These are phyloP conservation scores for Hyposmocoma kahamanoa DNA, from an alignment of 1,140 invertebrate genomes.

Conservation along the genomic window DNA sequence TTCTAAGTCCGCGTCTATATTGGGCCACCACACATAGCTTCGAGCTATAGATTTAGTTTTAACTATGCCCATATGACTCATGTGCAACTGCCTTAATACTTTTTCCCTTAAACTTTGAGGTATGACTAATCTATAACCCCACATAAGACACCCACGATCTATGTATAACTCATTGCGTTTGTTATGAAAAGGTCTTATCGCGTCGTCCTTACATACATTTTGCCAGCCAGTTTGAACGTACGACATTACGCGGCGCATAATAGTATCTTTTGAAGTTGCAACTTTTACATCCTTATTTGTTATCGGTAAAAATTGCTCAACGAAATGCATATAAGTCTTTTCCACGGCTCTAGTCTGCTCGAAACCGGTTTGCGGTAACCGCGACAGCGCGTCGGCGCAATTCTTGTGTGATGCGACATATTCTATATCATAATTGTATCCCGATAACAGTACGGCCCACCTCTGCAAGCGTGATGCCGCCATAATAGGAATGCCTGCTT, in stretches of 20 bases:
- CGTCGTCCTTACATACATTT: not conserved
- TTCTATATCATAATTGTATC: not conserved
- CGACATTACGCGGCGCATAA: not conserved
- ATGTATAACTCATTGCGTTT: not conserved
- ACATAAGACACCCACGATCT: not conserved
- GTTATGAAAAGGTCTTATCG: not conserved
- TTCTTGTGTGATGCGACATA: not conserved
- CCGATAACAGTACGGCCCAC: not conserved
- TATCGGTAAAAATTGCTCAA: not conserved
- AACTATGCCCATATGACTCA: not conserved
- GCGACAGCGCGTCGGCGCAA: not conserved
- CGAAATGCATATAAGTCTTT: not conserved
- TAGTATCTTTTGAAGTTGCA: not conserved
- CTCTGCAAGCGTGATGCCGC: not conserved
- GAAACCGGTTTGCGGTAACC: not conserved
- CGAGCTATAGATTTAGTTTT: not conserved
- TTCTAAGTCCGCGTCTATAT: slow-evolving; percentile 44
- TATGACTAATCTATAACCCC: not conserved
- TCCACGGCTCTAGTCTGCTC: not conserved
- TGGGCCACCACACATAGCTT: not conserved
- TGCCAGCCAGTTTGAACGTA: not conserved
- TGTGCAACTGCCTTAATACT: not conserved
- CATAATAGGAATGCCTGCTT: not conserved
- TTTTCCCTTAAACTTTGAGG: not conserved
- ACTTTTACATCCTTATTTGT: not conserved